Conservation (phyloP, 2,113 vertebrate species). For the Antechinus stuartii region DNA sequence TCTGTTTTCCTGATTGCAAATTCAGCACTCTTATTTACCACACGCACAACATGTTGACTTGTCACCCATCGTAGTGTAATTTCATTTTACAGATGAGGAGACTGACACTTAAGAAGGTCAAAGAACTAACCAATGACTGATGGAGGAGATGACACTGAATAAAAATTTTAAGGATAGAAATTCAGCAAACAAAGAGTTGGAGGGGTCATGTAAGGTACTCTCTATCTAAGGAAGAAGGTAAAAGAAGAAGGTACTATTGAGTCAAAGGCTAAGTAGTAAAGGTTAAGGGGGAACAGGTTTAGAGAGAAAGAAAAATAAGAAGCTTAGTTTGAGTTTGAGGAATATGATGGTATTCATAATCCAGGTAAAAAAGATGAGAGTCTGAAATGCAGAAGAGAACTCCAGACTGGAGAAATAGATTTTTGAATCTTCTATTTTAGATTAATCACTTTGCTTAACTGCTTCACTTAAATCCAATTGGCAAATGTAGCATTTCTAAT, state of each 20-base stretch:
- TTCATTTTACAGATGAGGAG: not conserved
- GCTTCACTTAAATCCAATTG: not conserved
- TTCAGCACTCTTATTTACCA: too few species aligned
- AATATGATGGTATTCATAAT: not conserved
- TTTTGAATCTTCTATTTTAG: not conserved
- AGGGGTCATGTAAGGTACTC: not conserved
- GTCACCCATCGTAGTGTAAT: not conserved
- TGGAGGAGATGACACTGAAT: not conserved
- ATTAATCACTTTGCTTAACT: not conserved
- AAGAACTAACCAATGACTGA: not conserved
- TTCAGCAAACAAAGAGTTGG: not conserved
- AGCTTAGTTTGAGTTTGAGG: not conserved
- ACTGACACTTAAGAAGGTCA: not conserved
- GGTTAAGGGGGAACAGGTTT: not conserved
- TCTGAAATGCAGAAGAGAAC: not conserved
- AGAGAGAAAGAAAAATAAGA: not conserved
- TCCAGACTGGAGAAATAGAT: not conserved
- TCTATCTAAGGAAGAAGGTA: not conserved
- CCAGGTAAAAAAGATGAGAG: not conserved
- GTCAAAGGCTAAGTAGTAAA: not conserved
- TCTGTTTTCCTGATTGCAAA: not conserved
- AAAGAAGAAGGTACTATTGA: not conserved
- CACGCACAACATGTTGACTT: not conserved
- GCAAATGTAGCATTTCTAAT: too few species aligned
- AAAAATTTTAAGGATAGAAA: not conserved